Conservation (phyloP, 2,888 invertebrate genomes). For the Eupithecia exiguata region DNA sequence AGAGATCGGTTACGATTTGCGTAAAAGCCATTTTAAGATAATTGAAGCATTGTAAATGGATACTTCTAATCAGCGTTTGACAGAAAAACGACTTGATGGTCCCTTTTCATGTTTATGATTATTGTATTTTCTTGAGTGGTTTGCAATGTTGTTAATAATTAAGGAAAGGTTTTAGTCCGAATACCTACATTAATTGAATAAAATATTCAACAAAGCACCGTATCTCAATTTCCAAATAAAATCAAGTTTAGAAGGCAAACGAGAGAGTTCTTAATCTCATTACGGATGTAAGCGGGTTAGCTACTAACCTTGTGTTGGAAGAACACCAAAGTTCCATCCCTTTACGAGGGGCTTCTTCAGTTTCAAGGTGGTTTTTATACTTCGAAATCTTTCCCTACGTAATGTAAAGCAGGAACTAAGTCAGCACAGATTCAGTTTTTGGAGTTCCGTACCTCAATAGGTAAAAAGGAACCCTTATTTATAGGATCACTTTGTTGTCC, state of each 20-base stretch:
- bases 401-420: too few species aligned
- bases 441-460: too few species aligned
- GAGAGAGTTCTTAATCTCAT: not conserved
- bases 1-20: conserved; percentile 45
- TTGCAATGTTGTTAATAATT: not conserved
- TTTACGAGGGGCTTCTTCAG: too few species aligned
- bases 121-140: not conserved
- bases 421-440: too few species aligned
- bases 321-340: too few species aligned
- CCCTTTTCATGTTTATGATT: not conserved
- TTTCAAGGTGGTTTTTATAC: too few species aligned
- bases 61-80: conserved; percentile 14
- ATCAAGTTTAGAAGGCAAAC: not conserved
- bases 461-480: too few species aligned
- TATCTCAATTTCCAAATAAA: not conserved
- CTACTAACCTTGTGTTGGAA: too few species aligned
- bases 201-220: not conserved
- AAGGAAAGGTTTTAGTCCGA: not conserved
- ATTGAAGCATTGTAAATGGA: conserved; percentile 29
- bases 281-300: too few species aligned
- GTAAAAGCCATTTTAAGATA: conserved; percentile 42
- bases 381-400: too few species aligned
- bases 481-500: too few species aligned
- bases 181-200: not conserved
- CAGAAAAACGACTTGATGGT: not conserved